Evolutionary conservation across 2,888 invertebrate genomes (phyloP).

Genomic region (Tipula helvola): DNA sequence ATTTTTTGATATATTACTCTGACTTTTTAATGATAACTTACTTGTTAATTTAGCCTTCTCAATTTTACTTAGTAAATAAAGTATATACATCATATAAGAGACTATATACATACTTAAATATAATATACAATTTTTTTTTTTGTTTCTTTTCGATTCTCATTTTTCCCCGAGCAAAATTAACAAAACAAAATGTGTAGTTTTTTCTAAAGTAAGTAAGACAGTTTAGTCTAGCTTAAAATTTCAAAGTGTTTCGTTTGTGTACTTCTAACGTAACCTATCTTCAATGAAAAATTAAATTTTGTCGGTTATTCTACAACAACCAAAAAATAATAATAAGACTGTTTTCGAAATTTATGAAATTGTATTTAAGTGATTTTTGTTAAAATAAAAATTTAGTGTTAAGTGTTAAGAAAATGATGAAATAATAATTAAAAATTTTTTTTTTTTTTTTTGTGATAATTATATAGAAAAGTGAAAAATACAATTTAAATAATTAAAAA

Average conservation of each 20-base stretch:
- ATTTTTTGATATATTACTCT: conserved; percentile 8
- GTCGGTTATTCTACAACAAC: not conserved
- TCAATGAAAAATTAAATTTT: not conserved
- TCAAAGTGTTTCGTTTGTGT: not conserved
- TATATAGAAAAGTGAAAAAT: not conserved
- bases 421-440: not conserved
- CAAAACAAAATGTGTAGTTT: not conserved
- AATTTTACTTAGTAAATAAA: not conserved
- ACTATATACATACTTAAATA: not conserved
- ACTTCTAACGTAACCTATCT: not conserved
- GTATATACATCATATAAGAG: not conserved
- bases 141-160: not conserved
- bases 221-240: not conserved
- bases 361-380: not conserved
- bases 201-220: not conserved
- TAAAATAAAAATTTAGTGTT: not conserved
- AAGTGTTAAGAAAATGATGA: not conserved
- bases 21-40: conserved; percentile 9
- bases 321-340: not conserved
- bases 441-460: not conserved
- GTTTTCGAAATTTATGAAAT: not conserved
- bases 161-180: not conserved
- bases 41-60: not conserved
- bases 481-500: not conserved
- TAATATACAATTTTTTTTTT: not conserved